Evolutionary conservation across 2,113 vertebrate species (phyloP).

Genomic region (Taurulus bubalis): DNA sequence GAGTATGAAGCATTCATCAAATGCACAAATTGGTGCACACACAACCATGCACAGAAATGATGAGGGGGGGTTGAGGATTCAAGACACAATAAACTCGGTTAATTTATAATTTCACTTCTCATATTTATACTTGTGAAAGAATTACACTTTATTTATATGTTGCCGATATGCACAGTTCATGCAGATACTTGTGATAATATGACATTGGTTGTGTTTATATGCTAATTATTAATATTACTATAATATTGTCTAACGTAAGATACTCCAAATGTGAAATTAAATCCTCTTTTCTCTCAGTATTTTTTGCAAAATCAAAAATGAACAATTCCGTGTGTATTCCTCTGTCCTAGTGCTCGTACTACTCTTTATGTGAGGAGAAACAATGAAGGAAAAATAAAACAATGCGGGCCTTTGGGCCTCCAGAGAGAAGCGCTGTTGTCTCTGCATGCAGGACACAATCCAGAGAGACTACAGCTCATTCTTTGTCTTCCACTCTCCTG

Average conservation of each 20-base stretch:
- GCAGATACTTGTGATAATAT: slow-evolving; percentile 26
- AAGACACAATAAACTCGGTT: slow-evolving; percentile 10
- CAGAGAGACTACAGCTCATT: slow-evolving; percentile 41
- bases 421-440: slow-evolving; percentile 23
- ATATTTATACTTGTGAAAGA: slow-evolving; percentile 17
- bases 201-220: slow-evolving; percentile 6
- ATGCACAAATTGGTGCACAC: slow-evolving; percentile 44
- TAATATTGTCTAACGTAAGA: neutral
- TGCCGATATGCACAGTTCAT: slow-evolving; percentile 25
- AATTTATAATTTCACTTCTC: slow-evolving; percentile 2
- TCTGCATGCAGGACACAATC: slow-evolving; percentile 53
- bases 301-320: slow-evolving; percentile 4
- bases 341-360: neutral
- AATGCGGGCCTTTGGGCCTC: neutral
- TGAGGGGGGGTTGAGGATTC: neutral
- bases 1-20: slow-evolving; percentile 51
- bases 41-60: slow-evolving; percentile 65
- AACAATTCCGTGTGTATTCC: neutral
- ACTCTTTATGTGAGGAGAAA: neutral
- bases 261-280: neutral
- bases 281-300: neutral
- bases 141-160: neutral
- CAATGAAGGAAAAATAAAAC: slow-evolving; percentile 2
- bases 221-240: neutral
- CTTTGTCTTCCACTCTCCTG: slow-evolving; percentile 44